Percentiles rank a stretch among this genome's conserved stretches.
Conservation (phyloP, 1,140 invertebrate genomes). For the Hetaerina americana region DNA sequence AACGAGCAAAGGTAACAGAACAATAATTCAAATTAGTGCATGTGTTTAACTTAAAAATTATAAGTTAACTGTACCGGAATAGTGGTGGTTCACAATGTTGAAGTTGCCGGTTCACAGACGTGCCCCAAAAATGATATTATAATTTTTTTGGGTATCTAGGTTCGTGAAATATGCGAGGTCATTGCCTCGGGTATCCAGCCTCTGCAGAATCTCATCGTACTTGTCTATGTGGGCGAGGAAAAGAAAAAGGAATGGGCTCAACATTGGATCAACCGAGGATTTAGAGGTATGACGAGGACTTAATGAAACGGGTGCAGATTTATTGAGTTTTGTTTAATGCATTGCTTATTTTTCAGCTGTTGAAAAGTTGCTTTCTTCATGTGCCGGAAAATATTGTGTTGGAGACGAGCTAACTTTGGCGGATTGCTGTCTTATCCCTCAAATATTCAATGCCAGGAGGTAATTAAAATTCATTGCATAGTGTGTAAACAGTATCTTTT, state of each 20-base stretch:
- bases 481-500: not conserved
- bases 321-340: not conserved
- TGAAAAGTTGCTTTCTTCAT: slow-evolving; percentile 70
- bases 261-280: slow-evolving; percentile 81
- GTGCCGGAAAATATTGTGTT: slow-evolving; percentile 85
- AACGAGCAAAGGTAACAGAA: slow-evolving; percentile 76
- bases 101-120: slow-evolving; percentile 26
- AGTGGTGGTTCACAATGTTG: slow-evolving; percentile 1
- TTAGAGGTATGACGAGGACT: slow-evolving; percentile 48
- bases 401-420: slow-evolving; percentile 88
- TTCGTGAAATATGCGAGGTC: slow-evolving; percentile 59
- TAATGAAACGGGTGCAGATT: no score
- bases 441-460: slow-evolving; percentile 81
- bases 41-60: slow-evolving; percentile 8
- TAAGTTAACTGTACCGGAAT: slow-evolving; percentile 2
- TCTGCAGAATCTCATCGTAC: slow-evolving; percentile 79
- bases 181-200: slow-evolving; percentile 92
- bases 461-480: slow-evolving; percentile 24
- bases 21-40: slow-evolving; percentile 20
- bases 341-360: slow-evolving; percentile 45
- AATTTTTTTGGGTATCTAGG: slow-evolving; percentile 28
- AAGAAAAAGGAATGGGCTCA: slow-evolving; percentile 85
- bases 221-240: slow-evolving; percentile 72
- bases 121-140: not conserved
- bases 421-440: slow-evolving; percentile 89